A percentile compares a stretch with the other conserved stretches of the same genome.
Evolutionary conservation across 2,888 invertebrate species (phyloP).

Genomic region (Acanthosepion lycidas): DNA sequence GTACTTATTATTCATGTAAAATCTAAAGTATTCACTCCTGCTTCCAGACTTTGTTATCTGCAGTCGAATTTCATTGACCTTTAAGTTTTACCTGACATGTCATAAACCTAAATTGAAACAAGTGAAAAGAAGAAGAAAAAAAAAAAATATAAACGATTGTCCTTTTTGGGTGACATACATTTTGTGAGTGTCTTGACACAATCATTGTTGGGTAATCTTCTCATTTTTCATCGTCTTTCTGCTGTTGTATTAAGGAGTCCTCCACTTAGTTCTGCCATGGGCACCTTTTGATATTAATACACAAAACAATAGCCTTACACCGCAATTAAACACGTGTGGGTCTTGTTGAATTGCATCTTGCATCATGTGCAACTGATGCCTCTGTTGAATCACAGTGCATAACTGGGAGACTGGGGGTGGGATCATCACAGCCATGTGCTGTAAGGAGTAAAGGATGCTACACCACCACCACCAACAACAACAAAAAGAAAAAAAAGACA

Average conservation of each 20-base stretch:
- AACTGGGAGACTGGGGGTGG: background rate
- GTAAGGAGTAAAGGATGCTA: background rate
- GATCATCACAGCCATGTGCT: background rate
- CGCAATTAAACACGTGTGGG: background rate
- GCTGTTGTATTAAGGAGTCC: background rate
- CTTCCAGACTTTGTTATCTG: background rate
- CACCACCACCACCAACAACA: background rate
- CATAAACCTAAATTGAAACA: background rate
- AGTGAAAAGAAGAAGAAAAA: background rate
- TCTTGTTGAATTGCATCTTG: background rate
- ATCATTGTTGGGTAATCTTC: too few relatives aligned
- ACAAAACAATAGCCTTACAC: background rate
- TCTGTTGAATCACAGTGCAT: background rate
- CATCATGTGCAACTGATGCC: background rate
- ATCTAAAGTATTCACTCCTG: background rate
- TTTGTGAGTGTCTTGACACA: background rate
- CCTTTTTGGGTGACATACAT: background rate
- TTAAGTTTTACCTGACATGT: background rate
- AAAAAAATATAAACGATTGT: background rate
- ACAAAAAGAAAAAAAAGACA: background rate
- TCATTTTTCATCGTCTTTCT: too few relatives aligned
- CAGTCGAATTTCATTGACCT: background rate
- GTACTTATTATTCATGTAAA: background rate
- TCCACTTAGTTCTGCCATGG: background rate
- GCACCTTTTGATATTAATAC: conserved; percentile 33